Evolutionary conservation across 2,113 vertebrate genomes (phyloP).

Genomic region (Corythaeola cristata): DNA sequence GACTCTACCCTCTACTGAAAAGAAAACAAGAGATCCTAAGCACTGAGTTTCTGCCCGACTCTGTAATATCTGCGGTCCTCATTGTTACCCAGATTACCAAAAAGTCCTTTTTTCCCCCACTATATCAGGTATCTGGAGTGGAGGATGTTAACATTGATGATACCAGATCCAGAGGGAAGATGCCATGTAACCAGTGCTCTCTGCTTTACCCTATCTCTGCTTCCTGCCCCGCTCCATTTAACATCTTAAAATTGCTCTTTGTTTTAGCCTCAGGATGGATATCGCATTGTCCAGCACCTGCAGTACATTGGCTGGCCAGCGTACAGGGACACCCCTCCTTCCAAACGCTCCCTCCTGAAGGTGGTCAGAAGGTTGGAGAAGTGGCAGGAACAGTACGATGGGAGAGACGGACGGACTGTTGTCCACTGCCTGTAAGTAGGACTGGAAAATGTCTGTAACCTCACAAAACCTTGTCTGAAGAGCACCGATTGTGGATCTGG

Average conservation of each 20-base stretch:
- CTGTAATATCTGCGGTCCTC: background rate
- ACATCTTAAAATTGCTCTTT: background rate
- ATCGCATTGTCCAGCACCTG: constrained; percentile 95
- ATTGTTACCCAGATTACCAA: accelerated
- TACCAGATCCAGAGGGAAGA: no score
- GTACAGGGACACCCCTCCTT: constrained; percentile 93
- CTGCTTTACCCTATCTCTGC: background rate
- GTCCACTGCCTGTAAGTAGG: constrained; percentile 95
- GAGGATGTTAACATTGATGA: accelerated
- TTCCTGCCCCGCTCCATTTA: background rate
- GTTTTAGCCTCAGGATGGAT: constrained; percentile 92
- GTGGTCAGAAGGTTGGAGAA: constrained; percentile 91
- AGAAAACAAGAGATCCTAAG: background rate
- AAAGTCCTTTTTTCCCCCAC: background rate
- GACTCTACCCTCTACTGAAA: background rate
- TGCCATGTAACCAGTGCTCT: no score
- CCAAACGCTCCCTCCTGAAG: constrained; percentile 94
- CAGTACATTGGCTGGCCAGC: constrained; percentile 99
- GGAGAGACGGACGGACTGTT: constrained; percentile 91
- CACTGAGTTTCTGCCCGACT: background rate
- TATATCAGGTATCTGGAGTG: background rate
- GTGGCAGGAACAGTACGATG: constrained; percentile 97
- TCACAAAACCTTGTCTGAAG: accelerated
- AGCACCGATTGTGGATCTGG: background rate
- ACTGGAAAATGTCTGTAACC: background rate